Base-by-base conservation (phyloP, 2,113 vertebrate species). In the Pleuronectes platessa region DNA sequence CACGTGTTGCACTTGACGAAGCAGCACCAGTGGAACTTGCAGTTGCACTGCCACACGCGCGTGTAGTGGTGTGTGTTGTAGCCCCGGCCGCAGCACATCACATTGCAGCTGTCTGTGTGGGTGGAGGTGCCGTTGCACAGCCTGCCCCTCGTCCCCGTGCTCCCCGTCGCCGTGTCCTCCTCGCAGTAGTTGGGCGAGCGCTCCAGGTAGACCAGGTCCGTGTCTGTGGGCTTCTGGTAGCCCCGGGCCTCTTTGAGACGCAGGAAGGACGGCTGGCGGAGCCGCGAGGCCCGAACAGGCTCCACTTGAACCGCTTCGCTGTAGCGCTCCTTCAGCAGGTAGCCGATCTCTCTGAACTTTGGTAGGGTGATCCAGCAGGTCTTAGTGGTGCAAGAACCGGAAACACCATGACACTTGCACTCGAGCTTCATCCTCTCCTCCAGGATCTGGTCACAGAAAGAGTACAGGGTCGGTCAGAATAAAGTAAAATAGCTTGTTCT, bases 21-120 rank as follows among this genome's bases (percentile, higher is more conserved):
- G 89, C 97, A 99, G 93, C 97, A 99, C 97, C 98, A 99, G 93
- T 99, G 97, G 92, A 99, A 99, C 81, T 99, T 99, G 92, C 98
- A 99, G 84, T 98, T 97, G 88, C 98, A 99, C 84, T 99, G 97
- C 97, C 97, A 99, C 65, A 98, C 96, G 60, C 96, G 96, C 18
- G 97, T 99, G 94, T 99, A 98, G 92, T 97, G 97, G 93, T 97
- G 98, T 0, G 97, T 97, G 94, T 99, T 94, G 93, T 98, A 96
- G 2, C 98, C 97, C 1, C 98, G 95, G 10, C 98, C 97, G 0
- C 98, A 99, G 93, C 98, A 99, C 97, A 99, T 98, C 67, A 97
- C 93, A 83, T 96, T 94, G 0, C 98, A 99, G 54, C 97, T 95
- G 0, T 97, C 97, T 0, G 95, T 91, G 0, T 90, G 93, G 1